These are phyloP conservation scores for Polyploca ridens DNA, from an alignment of 2,888 invertebrate genomes.

Conservation along the genomic window DNA sequence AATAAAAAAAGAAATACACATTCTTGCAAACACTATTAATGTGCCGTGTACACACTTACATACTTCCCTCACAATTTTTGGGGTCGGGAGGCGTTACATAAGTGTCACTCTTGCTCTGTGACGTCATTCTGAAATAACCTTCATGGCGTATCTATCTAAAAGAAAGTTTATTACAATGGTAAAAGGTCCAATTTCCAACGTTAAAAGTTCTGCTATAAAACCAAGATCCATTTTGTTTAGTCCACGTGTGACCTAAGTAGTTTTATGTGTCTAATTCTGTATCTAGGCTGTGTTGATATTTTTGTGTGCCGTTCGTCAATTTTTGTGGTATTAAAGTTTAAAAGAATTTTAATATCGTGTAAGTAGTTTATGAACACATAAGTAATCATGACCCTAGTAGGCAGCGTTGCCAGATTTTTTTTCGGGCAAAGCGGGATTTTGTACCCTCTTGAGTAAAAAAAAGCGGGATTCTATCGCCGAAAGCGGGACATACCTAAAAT, in stretches of 20 bases:
- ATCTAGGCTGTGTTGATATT: constrained; percentile 16
- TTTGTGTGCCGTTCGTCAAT: neutral
- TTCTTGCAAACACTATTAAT: neutral
- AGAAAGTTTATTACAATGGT: neutral
- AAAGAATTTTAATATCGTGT: neutral
- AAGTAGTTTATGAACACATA: too few relatives aligned
- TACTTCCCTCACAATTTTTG: neutral
- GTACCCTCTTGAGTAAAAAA: too few relatives aligned
- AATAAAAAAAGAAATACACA: neutral
- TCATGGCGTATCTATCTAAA: neutral
- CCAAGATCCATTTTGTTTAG: neutral
- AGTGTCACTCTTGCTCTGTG: constrained; percentile 2
- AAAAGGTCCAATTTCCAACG: neutral
- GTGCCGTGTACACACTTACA: neutral
- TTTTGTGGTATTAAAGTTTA: neutral
- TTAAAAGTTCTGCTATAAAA: neutral
- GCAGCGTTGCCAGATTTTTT: too few relatives aligned
- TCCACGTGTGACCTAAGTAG: constrained; percentile 10
- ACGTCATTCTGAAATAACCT: constrained; percentile 10
- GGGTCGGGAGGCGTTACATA: constrained; percentile 8
- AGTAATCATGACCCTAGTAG: too few relatives aligned
- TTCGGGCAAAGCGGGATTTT: too few relatives aligned
- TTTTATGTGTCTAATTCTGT: constrained; percentile 14
- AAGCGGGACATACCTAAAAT: too few relatives aligned
- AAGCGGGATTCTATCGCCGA: too few relatives aligned